phyloP scores from a whole-genome alignment of 2,888 invertebrate species.

The Sicus ferrugineus region DNA sequence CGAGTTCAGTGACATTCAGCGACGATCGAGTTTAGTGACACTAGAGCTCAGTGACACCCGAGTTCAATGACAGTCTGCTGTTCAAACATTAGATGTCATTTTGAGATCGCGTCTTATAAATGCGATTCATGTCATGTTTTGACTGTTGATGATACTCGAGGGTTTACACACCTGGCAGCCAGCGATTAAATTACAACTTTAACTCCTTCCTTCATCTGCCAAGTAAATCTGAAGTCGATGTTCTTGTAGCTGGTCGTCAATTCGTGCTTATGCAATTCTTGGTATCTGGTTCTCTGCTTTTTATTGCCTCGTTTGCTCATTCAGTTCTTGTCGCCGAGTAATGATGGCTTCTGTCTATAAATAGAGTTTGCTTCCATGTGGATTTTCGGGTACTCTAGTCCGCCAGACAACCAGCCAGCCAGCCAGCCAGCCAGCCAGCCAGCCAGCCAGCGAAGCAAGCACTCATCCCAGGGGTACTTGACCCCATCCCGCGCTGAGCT shows the following conservation, averaged over 20 bases:
- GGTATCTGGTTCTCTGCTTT: background rate
- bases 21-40: too few relatives aligned
- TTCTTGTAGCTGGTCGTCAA: background rate
- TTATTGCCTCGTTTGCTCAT: conserved; percentile 2
- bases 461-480: conserved; percentile 10
- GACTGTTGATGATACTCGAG: background rate
- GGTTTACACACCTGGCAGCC: background rate
- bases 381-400: background rate
- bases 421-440: background rate
- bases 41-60: too few relatives aligned
- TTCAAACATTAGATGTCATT: too few relatives aligned
- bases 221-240: too few relatives aligned
- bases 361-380: conserved; percentile 1
- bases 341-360: background rate
- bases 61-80: too few relatives aligned
- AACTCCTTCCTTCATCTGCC: too few relatives aligned
- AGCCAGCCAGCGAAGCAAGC: background rate
- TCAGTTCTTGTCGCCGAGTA: conserved; percentile 18
- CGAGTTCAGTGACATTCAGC: too few relatives aligned
- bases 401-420: background rate
- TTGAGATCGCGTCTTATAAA: background rate
- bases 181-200: background rate
- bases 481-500: conserved; percentile 19
- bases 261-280: background rate
- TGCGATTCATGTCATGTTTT: background rate